phyloP scores from a whole-genome alignment of 2,888 invertebrate species.

The Drosophila barbarae region DNA sequence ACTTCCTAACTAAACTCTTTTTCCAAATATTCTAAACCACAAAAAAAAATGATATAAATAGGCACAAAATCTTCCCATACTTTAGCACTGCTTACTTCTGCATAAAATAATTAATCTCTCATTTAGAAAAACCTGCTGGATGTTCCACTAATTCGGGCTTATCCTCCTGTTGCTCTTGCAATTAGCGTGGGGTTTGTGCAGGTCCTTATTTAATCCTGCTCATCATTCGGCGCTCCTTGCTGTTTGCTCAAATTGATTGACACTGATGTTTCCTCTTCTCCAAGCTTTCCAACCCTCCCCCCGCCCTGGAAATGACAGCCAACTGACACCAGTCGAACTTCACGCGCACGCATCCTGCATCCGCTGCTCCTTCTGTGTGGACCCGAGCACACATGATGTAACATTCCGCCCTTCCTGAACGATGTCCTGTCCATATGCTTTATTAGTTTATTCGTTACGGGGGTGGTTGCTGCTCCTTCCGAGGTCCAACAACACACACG shows the following conservation, averaged over 20 bases:
- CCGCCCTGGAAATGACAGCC: slow-evolving; percentile 51
- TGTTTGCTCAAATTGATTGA: slow-evolving; percentile 66
- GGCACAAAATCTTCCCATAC: neutral
- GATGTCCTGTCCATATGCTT: slow-evolving; percentile 59
- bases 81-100: neutral
- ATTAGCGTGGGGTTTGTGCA: slow-evolving; percentile 47
- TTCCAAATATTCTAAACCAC: neutral
- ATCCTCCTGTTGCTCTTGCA: slow-evolving; percentile 6
- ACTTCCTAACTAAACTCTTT: neutral
- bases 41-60: neutral
- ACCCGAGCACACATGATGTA: slow-evolving; percentile 36
- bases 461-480: slow-evolving; percentile 32
- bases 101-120: neutral
- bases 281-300: no score
- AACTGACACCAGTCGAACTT: slow-evolving; percentile 69
- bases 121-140: slow-evolving; percentile 3
- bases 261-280: slow-evolving; percentile 50
- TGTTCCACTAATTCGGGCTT: neutral
- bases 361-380: slow-evolving; percentile 10
- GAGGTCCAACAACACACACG: slow-evolving; percentile 39
- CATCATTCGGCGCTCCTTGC: slow-evolving; percentile 40
- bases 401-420: slow-evolving; percentile 13
- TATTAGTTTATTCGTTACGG: slow-evolving; percentile 59
- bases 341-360: slow-evolving; percentile 22
- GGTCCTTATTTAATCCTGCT: slow-evolving; percentile 44